Evolutionary conservation across 2,888 invertebrate species (phyloP).

Genomic region (Philonicus albiceps): DNA sequence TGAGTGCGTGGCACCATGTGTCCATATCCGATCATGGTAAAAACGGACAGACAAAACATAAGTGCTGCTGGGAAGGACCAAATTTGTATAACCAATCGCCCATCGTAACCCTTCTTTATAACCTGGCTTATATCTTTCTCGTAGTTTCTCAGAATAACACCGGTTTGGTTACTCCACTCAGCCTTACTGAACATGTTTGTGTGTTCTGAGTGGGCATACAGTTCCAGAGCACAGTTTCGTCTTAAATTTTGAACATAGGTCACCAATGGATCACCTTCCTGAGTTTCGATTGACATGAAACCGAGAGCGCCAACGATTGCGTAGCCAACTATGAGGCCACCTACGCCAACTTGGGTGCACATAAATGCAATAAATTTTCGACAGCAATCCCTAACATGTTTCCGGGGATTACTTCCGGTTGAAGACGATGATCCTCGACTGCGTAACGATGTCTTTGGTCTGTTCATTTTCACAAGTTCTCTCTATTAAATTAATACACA

Average conservation of each 20-base stretch:
- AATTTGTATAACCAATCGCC: slow-evolving; percentile 72
- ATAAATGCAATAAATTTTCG: slow-evolving; percentile 87
- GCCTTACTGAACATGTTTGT: slow-evolving; percentile 75
- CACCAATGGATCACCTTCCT: slow-evolving; percentile 64
- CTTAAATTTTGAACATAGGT: slow-evolving; percentile 67
- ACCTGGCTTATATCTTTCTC: slow-evolving; percentile 73
- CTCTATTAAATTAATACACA: slow-evolving; percentile 12
- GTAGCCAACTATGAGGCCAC: slow-evolving; percentile 85
- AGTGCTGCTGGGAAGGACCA: slow-evolving; percentile 90
- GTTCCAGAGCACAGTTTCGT: slow-evolving; percentile 67
- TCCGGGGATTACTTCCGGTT: slow-evolving; percentile 73
- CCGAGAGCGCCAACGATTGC: slow-evolving; percentile 85
- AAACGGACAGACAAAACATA: slow-evolving; percentile 88
- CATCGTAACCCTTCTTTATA: slow-evolving; percentile 76
- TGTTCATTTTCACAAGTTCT: slow-evolving; percentile 41
- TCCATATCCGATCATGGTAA: slow-evolving; percentile 93
- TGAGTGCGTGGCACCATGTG: slow-evolving; percentile 83
- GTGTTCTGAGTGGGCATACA: slow-evolving; percentile 75
- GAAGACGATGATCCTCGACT: slow-evolving; percentile 72
- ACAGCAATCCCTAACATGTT: slow-evolving; percentile 84
- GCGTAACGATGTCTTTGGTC: slow-evolving; percentile 68
- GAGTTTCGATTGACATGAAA: slow-evolving; percentile 80
- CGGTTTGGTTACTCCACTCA: slow-evolving; percentile 70
- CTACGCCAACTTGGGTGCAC: slow-evolving; percentile 92
- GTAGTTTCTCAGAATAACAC: slow-evolving; percentile 70